phyloP scores from a whole-genome alignment of 2,888 invertebrate species.

The Diloba caeruleocephala region DNA sequence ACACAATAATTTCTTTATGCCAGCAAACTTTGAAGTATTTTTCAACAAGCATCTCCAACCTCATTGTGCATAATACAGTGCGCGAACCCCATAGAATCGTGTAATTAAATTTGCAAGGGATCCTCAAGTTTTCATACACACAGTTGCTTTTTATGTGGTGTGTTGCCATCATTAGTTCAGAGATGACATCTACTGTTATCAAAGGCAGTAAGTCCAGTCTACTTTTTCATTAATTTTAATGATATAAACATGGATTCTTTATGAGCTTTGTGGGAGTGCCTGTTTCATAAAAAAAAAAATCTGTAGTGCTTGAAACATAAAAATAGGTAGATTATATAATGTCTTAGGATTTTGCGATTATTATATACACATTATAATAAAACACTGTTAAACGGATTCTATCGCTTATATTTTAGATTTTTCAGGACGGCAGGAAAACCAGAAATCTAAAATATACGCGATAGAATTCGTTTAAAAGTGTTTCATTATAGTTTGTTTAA shows the following conservation, averaged over 20 bases:
- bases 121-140: slow-evolving; percentile 21
- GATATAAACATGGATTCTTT: slow-evolving; percentile 31
- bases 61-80: slow-evolving; percentile 8
- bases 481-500: too few species aligned
- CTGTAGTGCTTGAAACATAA: not conserved
- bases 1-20: slow-evolving; percentile 15
- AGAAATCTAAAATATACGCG: too few species aligned
- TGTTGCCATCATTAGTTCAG: slow-evolving; percentile 46
- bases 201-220: slow-evolving; percentile 28
- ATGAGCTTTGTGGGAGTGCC: slow-evolving; percentile 9
- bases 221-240: slow-evolving; percentile 57
- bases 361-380: too few species aligned
- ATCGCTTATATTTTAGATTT: too few species aligned
- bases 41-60: slow-evolving; percentile 17
- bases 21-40: slow-evolving; percentile 8
- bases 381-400: too few species aligned
- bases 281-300: slow-evolving; percentile 20
- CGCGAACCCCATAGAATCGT: slow-evolving; percentile 16
- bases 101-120: slow-evolving; percentile 49
- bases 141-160: slow-evolving; percentile 28
- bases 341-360: too few species aligned
- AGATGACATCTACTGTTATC: slow-evolving; percentile 24
- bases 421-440: too few species aligned
- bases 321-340: too few species aligned
- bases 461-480: too few species aligned